Evolutionary conservation across 92 coral and sea anemone genomes (phyloP).

Genomic region (Paragorgia papillata): DNA sequence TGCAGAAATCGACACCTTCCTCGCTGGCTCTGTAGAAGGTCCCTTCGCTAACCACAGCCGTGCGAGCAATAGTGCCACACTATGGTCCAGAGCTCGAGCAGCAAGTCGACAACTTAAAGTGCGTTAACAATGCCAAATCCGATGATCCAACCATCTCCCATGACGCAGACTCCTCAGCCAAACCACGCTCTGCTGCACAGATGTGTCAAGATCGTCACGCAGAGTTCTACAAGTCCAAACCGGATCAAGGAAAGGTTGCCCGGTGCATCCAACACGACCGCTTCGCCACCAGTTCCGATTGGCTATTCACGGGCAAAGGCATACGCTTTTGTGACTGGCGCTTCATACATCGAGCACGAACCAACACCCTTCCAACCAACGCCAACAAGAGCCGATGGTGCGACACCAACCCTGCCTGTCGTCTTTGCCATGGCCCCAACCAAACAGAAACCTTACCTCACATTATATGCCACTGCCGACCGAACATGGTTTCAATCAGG

Average conservation of each 20-base stretch:
- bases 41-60: slow-evolving; percentile 9
- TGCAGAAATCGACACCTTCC: not conserved
- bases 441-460: not conserved
- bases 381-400: too few species aligned
- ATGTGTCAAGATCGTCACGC: slow-evolving; percentile 6
- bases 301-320: too few species aligned
- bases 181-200: not conserved
- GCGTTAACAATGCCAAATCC: too few species aligned
- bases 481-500: slow-evolving; percentile 10
- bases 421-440: not conserved
- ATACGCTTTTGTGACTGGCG: too few species aligned
- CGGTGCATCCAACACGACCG: too few species aligned
- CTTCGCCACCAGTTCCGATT: slow-evolving; percentile 16
- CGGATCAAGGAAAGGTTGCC: slow-evolving; percentile 21
- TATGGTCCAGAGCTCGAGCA: too few species aligned
- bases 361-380: too few species aligned
- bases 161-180: too few species aligned
- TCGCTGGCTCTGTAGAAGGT: slow-evolving; percentile 3
- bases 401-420: not conserved
- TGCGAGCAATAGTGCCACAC: slow-evolving; percentile 5
- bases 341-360: too few species aligned
- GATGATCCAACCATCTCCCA: too few species aligned
- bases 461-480: slow-evolving; percentile 35
- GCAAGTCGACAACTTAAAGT: slow-evolving; percentile 21
- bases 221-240: slow-evolving; percentile 41